Evolutionary conservation across 2,113 vertebrate genomes (phyloP), one percentile per base, ranked within the genome.

Genomic region (Pelecanoides urinatrix): DNA sequence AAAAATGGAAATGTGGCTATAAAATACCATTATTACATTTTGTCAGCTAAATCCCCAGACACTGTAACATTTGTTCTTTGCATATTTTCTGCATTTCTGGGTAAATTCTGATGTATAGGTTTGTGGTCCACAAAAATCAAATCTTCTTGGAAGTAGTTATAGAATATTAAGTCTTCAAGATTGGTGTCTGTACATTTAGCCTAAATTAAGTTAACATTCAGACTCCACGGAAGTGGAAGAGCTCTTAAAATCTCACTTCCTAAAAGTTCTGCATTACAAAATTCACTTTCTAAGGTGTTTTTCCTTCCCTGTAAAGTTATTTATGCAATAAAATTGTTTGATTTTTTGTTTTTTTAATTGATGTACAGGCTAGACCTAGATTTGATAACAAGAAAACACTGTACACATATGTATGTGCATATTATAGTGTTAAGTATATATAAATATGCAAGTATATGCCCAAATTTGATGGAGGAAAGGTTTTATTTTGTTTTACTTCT

Each of bases 361-460:
- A 9, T 63, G 2, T 53, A 6, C 44, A 53, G 1, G 17, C 42
- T n/a, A 74, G 22, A 77, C 5, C 3, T 0, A 47, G 1, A 32
- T 29, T 70, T 81, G 34, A 44, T 10, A 61, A 49, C 10, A 81
- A n/a, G 5, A 84, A 76, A 75, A n/a, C 10, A 49, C 3, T 62
- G 1, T n/a, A 45, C 3, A 36, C 1, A 2, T n/a, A 63, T 10
- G 2, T 26, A 23, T 70, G 20, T 8, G 1, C 8, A 8, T n/a
- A 74, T 13, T 47, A 42, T 14, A 3, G 3, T 23, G 6, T 10
- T 42, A 84, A 29, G 16, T 34, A 61, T 42, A 30, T 13, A 25
- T 22, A 59, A 45, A 65, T 25, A 70, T 21, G 20, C 3, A 29
- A 17, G 8, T 47, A 32, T 36, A 18, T 59, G 6, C 3, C 29